Conservation (phyloP, 2,888 invertebrate species). For the Apamea sordens region DNA sequence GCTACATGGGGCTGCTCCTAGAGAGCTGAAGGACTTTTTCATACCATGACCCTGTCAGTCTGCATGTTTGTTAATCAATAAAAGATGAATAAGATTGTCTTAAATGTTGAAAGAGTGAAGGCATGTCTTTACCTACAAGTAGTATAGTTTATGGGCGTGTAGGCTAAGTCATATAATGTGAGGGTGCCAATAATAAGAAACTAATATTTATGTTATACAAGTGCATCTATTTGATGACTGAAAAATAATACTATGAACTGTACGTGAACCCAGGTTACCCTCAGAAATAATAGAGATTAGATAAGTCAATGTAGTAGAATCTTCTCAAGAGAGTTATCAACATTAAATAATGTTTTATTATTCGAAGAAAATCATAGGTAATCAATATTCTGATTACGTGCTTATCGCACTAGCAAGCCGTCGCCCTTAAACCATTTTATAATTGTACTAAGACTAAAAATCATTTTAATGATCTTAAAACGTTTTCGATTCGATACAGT, state of each 20-base stretch:
- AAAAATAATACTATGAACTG: no score
- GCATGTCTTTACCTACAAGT: not conserved
- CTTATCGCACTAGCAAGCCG: conserved; percentile 10
- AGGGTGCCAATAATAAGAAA: not conserved
- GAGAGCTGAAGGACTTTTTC: not conserved
- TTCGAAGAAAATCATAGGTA: not conserved
- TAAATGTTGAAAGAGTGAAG: not conserved
- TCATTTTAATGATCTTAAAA: conserved; percentile 5
- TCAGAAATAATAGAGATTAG: not conserved
- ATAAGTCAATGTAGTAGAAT: not conserved
- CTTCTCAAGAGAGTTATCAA: conserved; percentile 3
- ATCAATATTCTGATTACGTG: conserved; percentile 9
- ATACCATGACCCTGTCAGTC: not conserved
- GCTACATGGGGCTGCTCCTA: not conserved
- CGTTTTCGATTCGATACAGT: conserved; percentile 17
- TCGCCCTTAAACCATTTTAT: conserved; percentile 18
- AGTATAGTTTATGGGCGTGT: not conserved
- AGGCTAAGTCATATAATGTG: not conserved
- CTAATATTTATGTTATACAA: not conserved
- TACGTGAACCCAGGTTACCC: no score
- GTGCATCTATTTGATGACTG: not conserved
- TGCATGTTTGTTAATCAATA: not conserved
- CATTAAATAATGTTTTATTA: not conserved
- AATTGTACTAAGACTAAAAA: not conserved
- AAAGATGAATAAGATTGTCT: not conserved